Percentiles rank a stretch among this genome's conserved stretches.
Evolutionary conservation across 2,888 invertebrate genomes (phyloP).

Genomic region (Rhopalosiphum nymphaeae): DNA sequence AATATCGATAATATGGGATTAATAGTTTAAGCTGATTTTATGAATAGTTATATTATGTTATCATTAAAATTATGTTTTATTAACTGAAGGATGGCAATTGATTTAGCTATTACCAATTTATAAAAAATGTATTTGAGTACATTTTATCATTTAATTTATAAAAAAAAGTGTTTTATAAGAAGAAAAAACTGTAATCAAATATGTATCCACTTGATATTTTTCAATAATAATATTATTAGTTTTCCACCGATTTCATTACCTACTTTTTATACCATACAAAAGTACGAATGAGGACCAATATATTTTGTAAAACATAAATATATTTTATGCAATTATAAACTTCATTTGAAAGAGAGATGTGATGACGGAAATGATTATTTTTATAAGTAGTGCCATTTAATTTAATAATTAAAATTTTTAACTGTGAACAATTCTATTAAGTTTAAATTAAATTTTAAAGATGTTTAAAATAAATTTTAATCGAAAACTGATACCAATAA

Average conservation of each 20-base stretch:
- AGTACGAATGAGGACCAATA: neutral
- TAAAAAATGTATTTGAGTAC: too few relatives aligned
- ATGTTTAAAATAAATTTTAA: neutral
- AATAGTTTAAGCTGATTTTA: neutral
- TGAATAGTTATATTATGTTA: neutral
- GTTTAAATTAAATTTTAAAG: neutral
- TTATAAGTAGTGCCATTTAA: neutral
- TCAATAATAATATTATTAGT: neutral
- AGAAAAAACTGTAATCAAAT: neutral
- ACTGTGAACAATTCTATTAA: neutral
- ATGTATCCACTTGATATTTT: neutral
- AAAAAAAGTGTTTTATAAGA: neutral
- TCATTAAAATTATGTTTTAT: neutral
- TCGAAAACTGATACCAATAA: slow-evolving; percentile 65
- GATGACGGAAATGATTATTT: neutral
- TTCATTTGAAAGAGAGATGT: neutral
- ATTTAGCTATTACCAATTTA: too few relatives aligned
- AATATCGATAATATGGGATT: neutral
- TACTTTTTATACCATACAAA: neutral
- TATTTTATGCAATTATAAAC: neutral
- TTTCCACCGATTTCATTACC: neutral
- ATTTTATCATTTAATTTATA: neutral
- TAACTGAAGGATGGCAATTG: neutral
- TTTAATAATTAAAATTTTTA: neutral
- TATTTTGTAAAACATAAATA: neutral